Conservation (phyloP, 2,113 vertebrate species). For the Apus apus region DNA sequence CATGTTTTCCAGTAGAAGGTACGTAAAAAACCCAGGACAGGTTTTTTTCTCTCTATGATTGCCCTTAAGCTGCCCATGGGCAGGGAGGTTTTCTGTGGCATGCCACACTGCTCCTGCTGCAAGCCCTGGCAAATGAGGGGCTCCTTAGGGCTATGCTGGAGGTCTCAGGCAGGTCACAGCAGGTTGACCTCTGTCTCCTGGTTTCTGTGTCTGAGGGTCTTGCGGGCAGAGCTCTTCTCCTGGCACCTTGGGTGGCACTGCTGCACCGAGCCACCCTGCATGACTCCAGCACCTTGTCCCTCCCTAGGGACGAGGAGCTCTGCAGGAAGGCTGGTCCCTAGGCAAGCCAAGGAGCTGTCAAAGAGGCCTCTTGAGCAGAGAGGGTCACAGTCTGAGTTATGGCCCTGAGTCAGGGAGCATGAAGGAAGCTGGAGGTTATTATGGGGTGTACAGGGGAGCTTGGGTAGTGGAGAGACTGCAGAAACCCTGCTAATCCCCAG, state of each 20-base stretch:
- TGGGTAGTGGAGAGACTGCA: background rate
- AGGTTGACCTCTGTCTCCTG: background rate
- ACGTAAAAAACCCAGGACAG: background rate
- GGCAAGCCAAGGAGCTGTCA: background rate
- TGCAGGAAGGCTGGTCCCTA: background rate
- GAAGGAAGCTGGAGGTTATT: constrained; percentile 52
- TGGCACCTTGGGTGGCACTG: background rate
- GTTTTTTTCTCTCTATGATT: accelerated
- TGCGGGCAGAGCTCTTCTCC: background rate
- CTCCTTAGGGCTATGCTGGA: accelerated
- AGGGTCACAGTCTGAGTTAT: constrained; percentile 5
- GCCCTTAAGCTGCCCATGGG: accelerated
- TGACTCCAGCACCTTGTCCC: background rate
- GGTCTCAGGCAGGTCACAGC: background rate
- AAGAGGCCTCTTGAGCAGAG: background rate
- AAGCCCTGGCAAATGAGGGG: background rate
- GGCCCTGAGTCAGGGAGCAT: background rate
- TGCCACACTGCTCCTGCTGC: background rate
- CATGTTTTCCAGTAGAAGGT: background rate
- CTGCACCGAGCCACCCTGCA: accelerated
- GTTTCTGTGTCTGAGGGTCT: background rate
- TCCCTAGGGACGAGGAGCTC: accelerated
- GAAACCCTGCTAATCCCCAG: background rate
- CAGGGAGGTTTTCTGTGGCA: accelerated
- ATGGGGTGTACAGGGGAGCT: background rate